A percentile compares a stretch with the other conserved stretches of the same genome.
These are phyloP conservation scores for Chloropsis cyanopogon DNA, from an alignment of 2,113 vertebrate species.

Conservation along the genomic window DNA sequence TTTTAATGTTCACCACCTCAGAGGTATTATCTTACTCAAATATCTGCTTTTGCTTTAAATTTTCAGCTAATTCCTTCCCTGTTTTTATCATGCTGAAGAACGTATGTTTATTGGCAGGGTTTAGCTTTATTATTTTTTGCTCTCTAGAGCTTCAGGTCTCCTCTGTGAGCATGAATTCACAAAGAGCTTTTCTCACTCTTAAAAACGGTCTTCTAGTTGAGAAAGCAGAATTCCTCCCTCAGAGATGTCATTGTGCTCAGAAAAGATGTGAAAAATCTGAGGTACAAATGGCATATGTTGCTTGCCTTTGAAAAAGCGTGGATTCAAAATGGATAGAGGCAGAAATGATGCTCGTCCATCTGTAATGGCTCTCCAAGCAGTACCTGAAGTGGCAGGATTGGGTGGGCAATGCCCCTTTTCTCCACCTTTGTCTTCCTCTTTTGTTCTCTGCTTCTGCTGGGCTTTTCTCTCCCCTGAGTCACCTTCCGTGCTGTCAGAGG, in stretches of 20 bases:
- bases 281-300: not conserved
- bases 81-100: not conserved
- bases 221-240: slow-evolving; percentile 12
- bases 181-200: slow-evolving; percentile 15
- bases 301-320: not conserved
- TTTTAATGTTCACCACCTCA: not conserved
- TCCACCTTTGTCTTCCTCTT: not conserved
- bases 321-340: not conserved
- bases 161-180: not conserved
- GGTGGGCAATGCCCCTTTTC: not conserved
- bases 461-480: not conserved
- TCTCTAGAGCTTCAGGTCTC: not conserved
- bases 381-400: not conserved
- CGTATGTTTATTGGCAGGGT: not conserved
- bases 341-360: not conserved
- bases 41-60: not conserved
- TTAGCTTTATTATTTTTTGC: not conserved
- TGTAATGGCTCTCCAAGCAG: not conserved
- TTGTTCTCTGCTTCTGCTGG: not conserved
- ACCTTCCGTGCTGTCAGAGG: fast-evolving
- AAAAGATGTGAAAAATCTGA: not conserved
- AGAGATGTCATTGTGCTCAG: not conserved
- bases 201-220: slow-evolving; percentile 12
- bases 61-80: not conserved
- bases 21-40: not conserved